Base-by-base conservation (phyloP, 2,888 invertebrate species). In the Melieria crassipennis region DNA sequence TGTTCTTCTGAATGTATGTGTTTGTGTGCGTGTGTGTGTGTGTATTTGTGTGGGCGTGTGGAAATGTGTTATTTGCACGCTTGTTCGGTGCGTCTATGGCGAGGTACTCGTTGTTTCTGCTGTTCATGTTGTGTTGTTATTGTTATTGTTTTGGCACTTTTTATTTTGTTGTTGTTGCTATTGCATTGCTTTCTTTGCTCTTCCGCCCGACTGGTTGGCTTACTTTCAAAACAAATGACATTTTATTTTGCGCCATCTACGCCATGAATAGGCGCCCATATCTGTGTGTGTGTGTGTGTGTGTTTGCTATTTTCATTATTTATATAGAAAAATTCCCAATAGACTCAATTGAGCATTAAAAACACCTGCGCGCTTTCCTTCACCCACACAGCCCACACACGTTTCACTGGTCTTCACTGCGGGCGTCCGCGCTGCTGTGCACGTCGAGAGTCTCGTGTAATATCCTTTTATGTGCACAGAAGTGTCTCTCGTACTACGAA, bases 291-390 rank as follows among this genome's bases (percentile, higher is more conserved):
- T 6, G 46, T 43, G 46, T 5, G 11, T 42, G 46, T 45, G 6
- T n/a, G 13, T 42, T 42, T 10, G 5, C 13, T 13, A 5, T 10
- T 60, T 4, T 57, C 13, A 55, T 61, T 71, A 63, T 71, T 69
- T 69, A 62, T 69, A 60, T 72, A 66, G 11, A 63, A 66, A 58
- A 71, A 45, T 30, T 63, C 50, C 61, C 69, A 66, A 48, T 50
- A 57, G 64, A 66, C 58, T 50, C 57, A 58, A 66, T 63, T 46
- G 70, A 63, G 72, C 72, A 70, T 69, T 67, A 66, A 73, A 66
- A 65, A 66, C 72, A 69, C 63, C 72, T 73, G 72, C 10, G 72
- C 63, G 4, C 10, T 42, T 42, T 42, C 46, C 52, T 46, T 64
- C 47, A 30, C n/a, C 50, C 9, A 7, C 55, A 55, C 9, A 16